Percentiles rank a stretch among this genome's conserved stretches.
Conservation (phyloP, 2,888 invertebrate species). For the Caenorhabditis sp. region DNA sequence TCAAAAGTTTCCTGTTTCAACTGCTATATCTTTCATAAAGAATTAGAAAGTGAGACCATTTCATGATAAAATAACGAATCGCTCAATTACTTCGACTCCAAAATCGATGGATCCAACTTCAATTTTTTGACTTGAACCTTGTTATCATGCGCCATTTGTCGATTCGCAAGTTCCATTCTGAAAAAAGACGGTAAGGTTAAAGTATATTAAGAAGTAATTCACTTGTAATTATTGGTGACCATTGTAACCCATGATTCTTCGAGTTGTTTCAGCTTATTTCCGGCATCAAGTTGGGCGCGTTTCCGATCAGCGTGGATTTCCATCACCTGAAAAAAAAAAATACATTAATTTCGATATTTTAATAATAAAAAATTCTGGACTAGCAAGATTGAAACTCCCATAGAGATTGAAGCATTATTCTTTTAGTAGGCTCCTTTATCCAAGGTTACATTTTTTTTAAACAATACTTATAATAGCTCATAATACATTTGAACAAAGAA, state of each 20-base stretch:
- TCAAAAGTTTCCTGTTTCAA: not conserved
- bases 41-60: too few relatives aligned
- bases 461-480: too few relatives aligned
- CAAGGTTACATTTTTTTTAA: too few relatives aligned
- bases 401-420: too few relatives aligned
- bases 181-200: slow-evolving; percentile 11
- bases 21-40: not conserved
- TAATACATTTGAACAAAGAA: too few relatives aligned
- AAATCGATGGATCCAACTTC: slow-evolving; percentile 29
- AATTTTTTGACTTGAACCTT: slow-evolving; percentile 33
- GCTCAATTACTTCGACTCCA: slow-evolving; percentile 1
- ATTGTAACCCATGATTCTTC: slow-evolving; percentile 54
- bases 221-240: slow-evolving; percentile 59
- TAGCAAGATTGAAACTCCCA: too few relatives aligned
- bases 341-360: slow-evolving; percentile 20
- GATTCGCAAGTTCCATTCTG: slow-evolving; percentile 60
- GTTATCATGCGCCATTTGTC: slow-evolving; percentile 45
- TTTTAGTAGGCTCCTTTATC: too few relatives aligned
- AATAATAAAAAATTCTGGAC: too few relatives aligned
- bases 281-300: slow-evolving; percentile 59
- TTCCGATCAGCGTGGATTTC: slow-evolving; percentile 64
- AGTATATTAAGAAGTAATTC: too few relatives aligned
- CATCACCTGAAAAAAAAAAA: slow-evolving; percentile 22
- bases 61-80: not conserved
- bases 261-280: slow-evolving; percentile 56